These are phyloP conservation scores for Falcunculus frontatus DNA, from an alignment of 2,113 vertebrate species.

Conservation along the genomic window DNA sequence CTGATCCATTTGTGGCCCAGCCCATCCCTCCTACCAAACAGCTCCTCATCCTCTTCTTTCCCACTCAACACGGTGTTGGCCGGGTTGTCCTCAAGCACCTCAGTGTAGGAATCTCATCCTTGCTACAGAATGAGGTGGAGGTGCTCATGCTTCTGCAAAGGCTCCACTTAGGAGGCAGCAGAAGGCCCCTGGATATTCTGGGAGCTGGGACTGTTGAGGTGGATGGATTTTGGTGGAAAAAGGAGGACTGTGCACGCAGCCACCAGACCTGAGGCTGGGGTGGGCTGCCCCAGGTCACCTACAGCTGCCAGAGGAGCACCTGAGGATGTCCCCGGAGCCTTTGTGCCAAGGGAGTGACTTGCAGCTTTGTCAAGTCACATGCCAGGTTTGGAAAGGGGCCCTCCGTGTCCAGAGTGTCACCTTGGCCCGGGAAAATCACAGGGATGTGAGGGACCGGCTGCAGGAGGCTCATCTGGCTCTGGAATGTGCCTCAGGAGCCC, in stretches of 20 bases:
- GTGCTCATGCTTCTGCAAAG: background rate
- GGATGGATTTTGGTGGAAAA: background rate
- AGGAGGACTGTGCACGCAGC: accelerated
- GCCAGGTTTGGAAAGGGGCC: background rate
- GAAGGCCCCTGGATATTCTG: background rate
- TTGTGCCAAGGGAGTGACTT: background rate
- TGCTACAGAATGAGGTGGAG: accelerated
- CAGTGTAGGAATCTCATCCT: background rate
- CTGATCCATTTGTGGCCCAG: background rate
- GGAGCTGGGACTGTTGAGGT: accelerated
- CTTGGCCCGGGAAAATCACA: background rate
- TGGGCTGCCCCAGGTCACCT: background rate
- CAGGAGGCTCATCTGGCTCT: background rate
- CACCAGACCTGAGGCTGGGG: background rate
- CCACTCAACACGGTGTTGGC: accelerated
- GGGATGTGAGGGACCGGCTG: background rate
- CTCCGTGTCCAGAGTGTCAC: background rate
- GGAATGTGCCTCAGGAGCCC: background rate
- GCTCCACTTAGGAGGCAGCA: background rate
- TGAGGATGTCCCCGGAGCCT: background rate
- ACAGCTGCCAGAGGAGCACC: background rate
- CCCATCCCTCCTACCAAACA: background rate
- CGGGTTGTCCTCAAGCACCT: background rate
- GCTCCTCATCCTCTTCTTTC: background rate
- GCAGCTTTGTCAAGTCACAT: background rate